These are phyloP conservation scores for Gasteruption jaculator DNA, from an alignment of 2,888 invertebrate species.

Conservation along the genomic window DNA sequence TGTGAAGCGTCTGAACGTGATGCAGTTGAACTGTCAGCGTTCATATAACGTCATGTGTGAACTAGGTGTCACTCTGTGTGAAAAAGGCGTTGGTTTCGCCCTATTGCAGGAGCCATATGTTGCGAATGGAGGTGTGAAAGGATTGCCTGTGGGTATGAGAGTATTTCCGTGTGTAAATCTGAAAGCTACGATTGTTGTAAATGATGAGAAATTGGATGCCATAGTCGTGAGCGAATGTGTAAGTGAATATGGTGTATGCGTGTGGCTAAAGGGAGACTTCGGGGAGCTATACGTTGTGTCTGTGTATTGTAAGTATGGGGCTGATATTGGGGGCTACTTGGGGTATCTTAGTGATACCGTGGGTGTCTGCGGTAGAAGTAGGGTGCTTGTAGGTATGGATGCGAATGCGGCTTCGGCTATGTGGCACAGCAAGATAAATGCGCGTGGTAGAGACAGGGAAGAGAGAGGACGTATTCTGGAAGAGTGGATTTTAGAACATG, in stretches of 20 bases:
- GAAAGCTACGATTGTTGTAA: conserved; percentile 15
- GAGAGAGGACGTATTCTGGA: conserved; percentile 1
- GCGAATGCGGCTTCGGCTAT: conserved; percentile 26
- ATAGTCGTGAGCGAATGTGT: conserved; percentile 7
- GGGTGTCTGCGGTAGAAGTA: neutral
- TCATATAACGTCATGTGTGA: conserved; percentile 15
- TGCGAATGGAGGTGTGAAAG: conserved; percentile 2
- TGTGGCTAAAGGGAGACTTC: conserved; percentile 18
- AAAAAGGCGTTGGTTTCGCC: conserved; percentile 10
- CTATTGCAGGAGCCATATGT: conserved; percentile 10
- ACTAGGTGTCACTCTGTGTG: conserved; percentile 1
- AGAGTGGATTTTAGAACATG: conserved; percentile 6
- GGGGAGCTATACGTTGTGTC: conserved; percentile 20
- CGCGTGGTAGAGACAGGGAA: conserved; percentile 2
- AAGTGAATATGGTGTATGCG: conserved; percentile 15
- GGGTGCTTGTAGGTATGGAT: conserved; percentile 23
- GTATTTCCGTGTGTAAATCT: conserved; percentile 6
- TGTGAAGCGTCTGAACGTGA: neutral
- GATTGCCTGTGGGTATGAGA: conserved; percentile 5
- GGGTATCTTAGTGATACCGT: conserved; percentile 11
- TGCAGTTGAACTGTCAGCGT: conserved; percentile 13
- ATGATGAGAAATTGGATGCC: conserved; percentile 8
- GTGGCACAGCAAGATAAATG: conserved; percentile 21
- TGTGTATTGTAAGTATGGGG: conserved; percentile 20
- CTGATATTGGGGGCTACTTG: conserved; percentile 3